These are phyloP conservation scores for Hypocryptadius cinnamomeus DNA, from an alignment of 2,113 vertebrate species.

Conservation along the genomic window DNA sequence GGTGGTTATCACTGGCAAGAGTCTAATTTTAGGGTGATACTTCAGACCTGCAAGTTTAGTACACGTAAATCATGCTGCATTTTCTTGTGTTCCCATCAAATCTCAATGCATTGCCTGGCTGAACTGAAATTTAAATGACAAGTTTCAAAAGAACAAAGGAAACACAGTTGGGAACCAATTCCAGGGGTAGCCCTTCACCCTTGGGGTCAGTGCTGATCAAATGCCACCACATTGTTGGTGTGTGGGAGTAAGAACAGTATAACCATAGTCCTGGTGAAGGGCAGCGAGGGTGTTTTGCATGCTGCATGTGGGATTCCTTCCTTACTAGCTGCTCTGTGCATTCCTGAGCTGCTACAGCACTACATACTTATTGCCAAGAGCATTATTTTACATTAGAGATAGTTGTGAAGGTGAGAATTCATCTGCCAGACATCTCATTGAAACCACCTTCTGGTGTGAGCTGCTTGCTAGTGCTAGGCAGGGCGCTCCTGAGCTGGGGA, in stretches of 20 bases:
- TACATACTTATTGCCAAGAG: neutral
- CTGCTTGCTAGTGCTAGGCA: neutral
- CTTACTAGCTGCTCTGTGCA: neutral
- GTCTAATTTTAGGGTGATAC: neutral
- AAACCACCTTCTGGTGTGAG: neutral
- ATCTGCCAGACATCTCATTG: neutral
- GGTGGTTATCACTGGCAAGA: neutral
- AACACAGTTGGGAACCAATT: rapidly evolving
- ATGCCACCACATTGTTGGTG: neutral
- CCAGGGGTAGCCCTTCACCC: neutral
- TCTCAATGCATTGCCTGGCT: neutral
- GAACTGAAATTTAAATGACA: neutral
- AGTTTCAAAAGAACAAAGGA: neutral
- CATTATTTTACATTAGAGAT: neutral
- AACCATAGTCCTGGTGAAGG: neutral
- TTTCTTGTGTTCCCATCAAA: neutral
- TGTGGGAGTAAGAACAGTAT: neutral
- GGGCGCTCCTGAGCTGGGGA: neutral
- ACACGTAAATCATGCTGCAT: neutral
- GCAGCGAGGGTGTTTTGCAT: neutral
- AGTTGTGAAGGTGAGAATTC: neutral
- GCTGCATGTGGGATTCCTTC: neutral
- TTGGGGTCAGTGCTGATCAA: neutral
- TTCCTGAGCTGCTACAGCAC: neutral
- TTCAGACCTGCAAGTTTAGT: neutral